phyloP scores from a whole-genome alignment of 2,888 invertebrate species.

The Anarsia innoxiella region DNA sequence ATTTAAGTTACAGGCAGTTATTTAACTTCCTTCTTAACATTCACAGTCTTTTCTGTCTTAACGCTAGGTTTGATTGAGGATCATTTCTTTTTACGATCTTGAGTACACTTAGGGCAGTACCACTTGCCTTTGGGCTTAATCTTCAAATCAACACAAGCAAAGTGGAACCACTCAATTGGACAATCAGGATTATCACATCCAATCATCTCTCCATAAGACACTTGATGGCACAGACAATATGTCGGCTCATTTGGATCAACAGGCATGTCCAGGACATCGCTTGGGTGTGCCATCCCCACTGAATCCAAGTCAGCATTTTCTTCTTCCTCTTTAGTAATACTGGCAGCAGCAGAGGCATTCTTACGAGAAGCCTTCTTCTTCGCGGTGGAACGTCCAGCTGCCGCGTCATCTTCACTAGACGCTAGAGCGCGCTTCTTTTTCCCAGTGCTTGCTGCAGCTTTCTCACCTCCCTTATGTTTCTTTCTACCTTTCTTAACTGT shows the following conservation, averaged over 20 bases:
- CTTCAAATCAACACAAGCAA: conserved; percentile 92
- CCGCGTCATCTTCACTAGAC: conserved; percentile 67
- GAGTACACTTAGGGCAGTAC: conserved; percentile 95
- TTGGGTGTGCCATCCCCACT: conserved; percentile 83
- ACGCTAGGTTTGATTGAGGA: conserved; percentile 43
- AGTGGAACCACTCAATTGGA: conserved; percentile 97
- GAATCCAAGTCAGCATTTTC: conserved; percentile 70
- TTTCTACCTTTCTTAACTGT: conserved; percentile 68
- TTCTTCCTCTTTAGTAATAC: conserved; percentile 55
- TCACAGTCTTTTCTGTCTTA: conserved; percentile 61
- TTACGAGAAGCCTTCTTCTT: conserved; percentile 64
- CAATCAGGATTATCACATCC: conserved; percentile 94
- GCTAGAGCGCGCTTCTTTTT: conserved; percentile 74
- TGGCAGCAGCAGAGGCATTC: conserved; percentile 48
- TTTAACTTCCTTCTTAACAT: conserved; percentile 52
- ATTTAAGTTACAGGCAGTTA: too few species aligned
- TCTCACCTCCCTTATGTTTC: conserved; percentile 59
- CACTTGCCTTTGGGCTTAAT: conserved; percentile 96
- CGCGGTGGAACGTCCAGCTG: conserved; percentile 52
- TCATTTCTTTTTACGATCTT: conserved; percentile 87
- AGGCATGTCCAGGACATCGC: conserved; percentile 93
- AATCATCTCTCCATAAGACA: conserved; percentile 97
- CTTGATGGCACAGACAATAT: conserved; percentile 98
- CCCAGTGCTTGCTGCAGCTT: conserved; percentile 48
- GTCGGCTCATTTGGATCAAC: conserved; percentile 99